These are phyloP conservation scores for Drosophila nasuta DNA, from an alignment of 1,140 invertebrate species.

Conservation along the genomic window DNA sequence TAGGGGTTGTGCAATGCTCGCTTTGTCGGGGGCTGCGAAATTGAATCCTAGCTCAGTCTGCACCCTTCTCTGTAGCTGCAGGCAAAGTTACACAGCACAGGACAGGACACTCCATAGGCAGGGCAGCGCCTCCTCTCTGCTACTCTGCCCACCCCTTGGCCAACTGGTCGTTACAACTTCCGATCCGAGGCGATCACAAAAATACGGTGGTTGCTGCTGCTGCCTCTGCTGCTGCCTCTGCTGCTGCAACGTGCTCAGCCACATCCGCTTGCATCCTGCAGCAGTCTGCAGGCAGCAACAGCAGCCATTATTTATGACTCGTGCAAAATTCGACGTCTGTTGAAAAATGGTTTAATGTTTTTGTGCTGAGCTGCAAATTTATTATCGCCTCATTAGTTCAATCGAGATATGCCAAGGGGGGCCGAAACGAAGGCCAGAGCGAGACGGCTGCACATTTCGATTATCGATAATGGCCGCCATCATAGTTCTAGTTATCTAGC, in stretches of 20 bases:
- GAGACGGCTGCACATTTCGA: conserved; percentile 7
- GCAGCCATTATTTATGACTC: conserved; percentile 74
- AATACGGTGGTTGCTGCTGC: conserved; percentile 35
- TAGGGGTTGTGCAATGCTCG: conserved; percentile 60
- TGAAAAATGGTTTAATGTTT: conserved; percentile 74
- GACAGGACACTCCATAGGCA: conserved; percentile 51
- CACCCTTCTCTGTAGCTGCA: conserved; percentile 47
- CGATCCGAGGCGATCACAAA: conserved; percentile 36
- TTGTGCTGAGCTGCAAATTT: conserved; percentile 68
- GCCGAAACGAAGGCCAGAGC: not conserved
- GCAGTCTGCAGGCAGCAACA: conserved; percentile 22
- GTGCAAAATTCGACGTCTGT: conserved; percentile 76
- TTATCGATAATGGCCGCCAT: conserved; percentile 15
- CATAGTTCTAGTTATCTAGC: not conserved
- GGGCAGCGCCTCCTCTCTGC: conserved; percentile 12
- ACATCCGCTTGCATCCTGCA: conserved; percentile 54
- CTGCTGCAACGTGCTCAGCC: conserved; percentile 60
- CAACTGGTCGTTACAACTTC: conserved; percentile 50
- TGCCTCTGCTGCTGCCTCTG: not conserved
- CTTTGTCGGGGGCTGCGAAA: conserved; percentile 21
- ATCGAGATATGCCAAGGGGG: conserved; percentile 27
- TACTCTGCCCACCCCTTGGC: not conserved
- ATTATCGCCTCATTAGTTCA: conserved; percentile 74
- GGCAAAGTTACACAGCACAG: conserved; percentile 33
- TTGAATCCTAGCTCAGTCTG: conserved; percentile 33